Conservation (phyloP, 2,888 invertebrate species). For the Dryobota labecula region DNA sequence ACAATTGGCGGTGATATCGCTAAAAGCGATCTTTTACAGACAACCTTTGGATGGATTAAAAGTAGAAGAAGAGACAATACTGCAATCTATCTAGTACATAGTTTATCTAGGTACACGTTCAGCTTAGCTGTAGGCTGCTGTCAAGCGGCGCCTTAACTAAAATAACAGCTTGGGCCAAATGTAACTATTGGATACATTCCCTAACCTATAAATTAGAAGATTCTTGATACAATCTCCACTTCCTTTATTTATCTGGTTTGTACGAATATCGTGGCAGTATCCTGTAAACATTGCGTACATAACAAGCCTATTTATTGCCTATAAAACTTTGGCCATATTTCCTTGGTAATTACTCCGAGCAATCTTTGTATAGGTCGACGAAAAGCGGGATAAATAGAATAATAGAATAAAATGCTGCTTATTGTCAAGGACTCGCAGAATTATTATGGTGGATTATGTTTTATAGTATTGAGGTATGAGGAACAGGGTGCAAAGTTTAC, state of each 20-base stretch:
- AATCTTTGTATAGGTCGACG: constrained; percentile 13
- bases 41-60: too few species aligned
- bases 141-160: background rate
- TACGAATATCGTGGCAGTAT: constrained; percentile 31
- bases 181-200: constrained; percentile 6
- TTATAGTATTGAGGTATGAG: too few species aligned
- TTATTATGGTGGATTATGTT: background rate
- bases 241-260: constrained; percentile 41
- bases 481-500: too few species aligned
- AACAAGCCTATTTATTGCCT: constrained; percentile 51
- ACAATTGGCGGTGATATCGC: too few species aligned
- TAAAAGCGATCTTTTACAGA: too few species aligned
- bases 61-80: too few species aligned
- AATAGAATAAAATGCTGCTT: background rate
- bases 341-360: constrained; percentile 36
- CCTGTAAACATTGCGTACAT: constrained; percentile 47
- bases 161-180: background rate
- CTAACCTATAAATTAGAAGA: constrained; percentile 30
- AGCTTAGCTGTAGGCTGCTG: background rate
- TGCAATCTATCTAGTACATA: too few species aligned
- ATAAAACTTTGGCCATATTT: constrained; percentile 56
- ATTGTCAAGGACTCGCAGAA: background rate
- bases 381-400: constrained; percentile 10
- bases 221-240: constrained; percentile 38
- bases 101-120: background rate